phyloP scores from a whole-genome alignment of 2,888 invertebrate species.

The Unio delphinus region DNA sequence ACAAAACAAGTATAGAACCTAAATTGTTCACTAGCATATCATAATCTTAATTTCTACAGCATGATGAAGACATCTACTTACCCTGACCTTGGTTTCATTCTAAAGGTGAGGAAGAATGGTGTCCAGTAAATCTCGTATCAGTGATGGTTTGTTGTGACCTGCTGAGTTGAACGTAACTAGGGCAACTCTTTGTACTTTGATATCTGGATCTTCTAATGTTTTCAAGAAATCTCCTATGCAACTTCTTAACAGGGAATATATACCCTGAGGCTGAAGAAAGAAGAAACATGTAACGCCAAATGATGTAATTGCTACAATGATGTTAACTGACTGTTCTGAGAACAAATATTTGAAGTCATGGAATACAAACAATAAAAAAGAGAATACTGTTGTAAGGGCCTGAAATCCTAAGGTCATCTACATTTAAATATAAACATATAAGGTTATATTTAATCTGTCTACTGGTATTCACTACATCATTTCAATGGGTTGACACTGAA shows the following conservation, averaged over 20 bases:
- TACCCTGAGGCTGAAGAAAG: conserved; percentile 83
- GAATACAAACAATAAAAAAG: too few relatives aligned
- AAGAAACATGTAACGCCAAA: not conserved
- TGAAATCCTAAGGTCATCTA: too few relatives aligned
- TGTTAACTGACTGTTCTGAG: too few relatives aligned
- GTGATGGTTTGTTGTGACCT: conserved; percentile 97
- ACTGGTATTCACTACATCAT: too few relatives aligned
- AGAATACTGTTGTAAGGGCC: too few relatives aligned
- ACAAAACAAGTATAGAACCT: not conserved
- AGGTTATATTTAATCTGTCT: too few relatives aligned
- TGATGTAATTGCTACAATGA: too few relatives aligned
- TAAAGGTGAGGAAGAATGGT: conserved; percentile 93
- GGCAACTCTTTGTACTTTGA: conserved; percentile 95
- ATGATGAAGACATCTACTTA: conserved; percentile 68
- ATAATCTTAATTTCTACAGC: not conserved
- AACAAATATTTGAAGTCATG: too few relatives aligned
- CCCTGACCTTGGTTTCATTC: conserved; percentile 95
- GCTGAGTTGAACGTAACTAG: conserved; percentile 96
- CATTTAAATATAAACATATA: too few relatives aligned
- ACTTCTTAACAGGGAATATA: conserved; percentile 86
- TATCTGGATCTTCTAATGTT: conserved; percentile 90
- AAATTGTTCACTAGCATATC: not conserved
- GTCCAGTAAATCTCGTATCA: conserved; percentile 89
- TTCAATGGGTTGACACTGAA: too few relatives aligned
- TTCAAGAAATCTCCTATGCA: conserved; percentile 86